phyloP scores from a whole-genome alignment of 2,888 invertebrate species.

The Megastigmus dorsalis region DNA sequence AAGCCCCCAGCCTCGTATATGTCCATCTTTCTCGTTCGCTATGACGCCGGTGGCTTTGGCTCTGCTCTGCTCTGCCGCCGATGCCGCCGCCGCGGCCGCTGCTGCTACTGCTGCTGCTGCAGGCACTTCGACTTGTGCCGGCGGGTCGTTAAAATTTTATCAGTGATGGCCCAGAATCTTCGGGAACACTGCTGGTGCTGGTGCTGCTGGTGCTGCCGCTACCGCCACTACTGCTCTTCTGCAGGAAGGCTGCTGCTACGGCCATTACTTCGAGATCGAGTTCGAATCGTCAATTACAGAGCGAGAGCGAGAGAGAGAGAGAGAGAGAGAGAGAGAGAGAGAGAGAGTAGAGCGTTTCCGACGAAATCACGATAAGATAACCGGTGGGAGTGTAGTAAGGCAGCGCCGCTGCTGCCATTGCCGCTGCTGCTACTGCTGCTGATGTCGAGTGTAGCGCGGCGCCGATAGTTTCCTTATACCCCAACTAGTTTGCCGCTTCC shows the following conservation, averaged over 20 bases:
- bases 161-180: constrained; percentile 55
- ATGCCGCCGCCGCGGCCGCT: background rate
- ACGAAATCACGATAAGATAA: constrained; percentile 53
- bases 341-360: constrained; percentile 31
- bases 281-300: constrained; percentile 53
- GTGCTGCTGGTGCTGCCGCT: constrained; percentile 40
- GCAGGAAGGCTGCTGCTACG: constrained; percentile 27
- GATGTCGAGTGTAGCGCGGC: too few relatives aligned
- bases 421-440: background rate
- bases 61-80: background rate
- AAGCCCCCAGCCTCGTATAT: constrained; percentile 5
- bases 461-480: constrained; percentile 43
- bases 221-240: background rate
- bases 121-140: constrained; percentile 35
- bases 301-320: constrained; percentile 23
- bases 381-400: background rate
- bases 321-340: constrained; percentile 21
- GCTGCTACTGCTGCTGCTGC: constrained; percentile 15
- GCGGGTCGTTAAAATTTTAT: constrained; percentile 55
- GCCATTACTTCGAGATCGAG: constrained; percentile 52
- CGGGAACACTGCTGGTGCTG: constrained; percentile 31
- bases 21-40: constrained; percentile 14
- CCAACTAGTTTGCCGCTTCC: constrained; percentile 39
- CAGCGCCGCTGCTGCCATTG: background rate
- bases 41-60: constrained; percentile 11